These are phyloP conservation scores for Pollimyrus isidori DNA, from an alignment of 2,113 vertebrate genomes.

Conservation along the genomic window DNA sequence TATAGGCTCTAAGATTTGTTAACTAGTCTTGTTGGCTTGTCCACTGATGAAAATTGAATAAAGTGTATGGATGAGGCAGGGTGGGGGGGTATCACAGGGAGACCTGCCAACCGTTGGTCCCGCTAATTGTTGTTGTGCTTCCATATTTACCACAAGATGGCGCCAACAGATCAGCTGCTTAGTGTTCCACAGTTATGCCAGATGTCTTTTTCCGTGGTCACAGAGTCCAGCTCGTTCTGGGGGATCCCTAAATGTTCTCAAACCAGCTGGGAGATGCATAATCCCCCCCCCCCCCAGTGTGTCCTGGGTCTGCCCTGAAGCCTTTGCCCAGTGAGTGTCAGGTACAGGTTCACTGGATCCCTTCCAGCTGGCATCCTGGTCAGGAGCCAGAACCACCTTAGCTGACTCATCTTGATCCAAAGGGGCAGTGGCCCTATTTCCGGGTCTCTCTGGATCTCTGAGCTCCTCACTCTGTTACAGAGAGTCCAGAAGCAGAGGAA, in stretches of 20 bases:
- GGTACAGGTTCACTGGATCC: background rate
- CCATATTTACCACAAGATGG: slow-evolving; percentile 46
- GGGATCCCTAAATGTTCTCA: background rate
- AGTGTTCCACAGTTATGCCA: background rate
- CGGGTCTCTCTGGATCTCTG: background rate
- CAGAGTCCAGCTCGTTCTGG: background rate
- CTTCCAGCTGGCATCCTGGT: background rate
- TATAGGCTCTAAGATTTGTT: background rate
- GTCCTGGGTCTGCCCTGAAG: background rate
- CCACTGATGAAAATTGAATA: background rate
- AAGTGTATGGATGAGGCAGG: background rate
- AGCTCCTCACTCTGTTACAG: background rate
- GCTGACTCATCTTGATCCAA: background rate
- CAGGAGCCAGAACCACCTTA: background rate
- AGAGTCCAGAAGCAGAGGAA: background rate
- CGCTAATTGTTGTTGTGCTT: background rate
- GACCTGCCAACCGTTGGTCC: background rate
- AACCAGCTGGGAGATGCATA: background rate
- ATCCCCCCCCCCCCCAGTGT: background rate
- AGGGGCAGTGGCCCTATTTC: background rate
- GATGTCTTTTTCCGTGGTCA: background rate
- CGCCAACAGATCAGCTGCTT: slow-evolving; percentile 21
- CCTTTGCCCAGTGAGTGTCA: background rate
- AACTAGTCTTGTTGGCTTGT: background rate
- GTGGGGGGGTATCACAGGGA: background rate